Base-by-base conservation (phyloP, 2,797 vertebrate genomes). In the Megalops cyprinoides region DNA sequence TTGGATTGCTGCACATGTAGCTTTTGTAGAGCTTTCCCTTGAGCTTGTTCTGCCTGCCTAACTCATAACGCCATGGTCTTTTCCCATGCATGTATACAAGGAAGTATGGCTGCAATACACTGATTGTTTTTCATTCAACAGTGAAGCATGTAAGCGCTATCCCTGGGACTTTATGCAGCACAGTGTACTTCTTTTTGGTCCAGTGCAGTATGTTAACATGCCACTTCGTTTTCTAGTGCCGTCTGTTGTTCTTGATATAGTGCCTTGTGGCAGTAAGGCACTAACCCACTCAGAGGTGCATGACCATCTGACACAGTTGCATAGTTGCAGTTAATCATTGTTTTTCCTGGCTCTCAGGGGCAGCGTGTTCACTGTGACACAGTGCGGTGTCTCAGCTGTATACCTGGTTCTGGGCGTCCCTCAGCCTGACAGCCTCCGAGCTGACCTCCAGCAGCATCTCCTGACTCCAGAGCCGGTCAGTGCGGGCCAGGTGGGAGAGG, bases 381-480 rank as follows among this genome's bases (percentile, higher is more conserved):
- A 37, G 44, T 1, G 1, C 12, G 3, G 28, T 1, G 34, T 34
- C 2, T 5, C 1, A 53, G 69, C 18, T 4, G 39, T 85, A 82
- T 82, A 93, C 94, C 89, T 92, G 87, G 76, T 76, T 93, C 83
- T 92, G 87, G 20, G 78, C 60, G 81, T 94, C 93, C 58, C 88
- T 76, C 23, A 94, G 91, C 1, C 79, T 67, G 74, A 94, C 60
- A 34, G 79, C 84, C 18, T 86, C 78, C 0, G 53, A 5, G 9
- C 83, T 85, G 0, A 82, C 88, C 84, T 80, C 92, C 79, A 97
- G 90, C 55, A 93, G 85, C 94, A 97, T 96, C 84, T 95, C 92
- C 51, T 96, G 96, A 37, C 93, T 94, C 95, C 96, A 96, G 82
- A 96, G 83, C 56, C 93, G 95, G 0, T 95, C 91, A 74, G 87